These are phyloP conservation scores for Prostheceraeus crozeri DNA, from an alignment of 2,888 invertebrate genomes.

Conservation along the genomic window DNA sequence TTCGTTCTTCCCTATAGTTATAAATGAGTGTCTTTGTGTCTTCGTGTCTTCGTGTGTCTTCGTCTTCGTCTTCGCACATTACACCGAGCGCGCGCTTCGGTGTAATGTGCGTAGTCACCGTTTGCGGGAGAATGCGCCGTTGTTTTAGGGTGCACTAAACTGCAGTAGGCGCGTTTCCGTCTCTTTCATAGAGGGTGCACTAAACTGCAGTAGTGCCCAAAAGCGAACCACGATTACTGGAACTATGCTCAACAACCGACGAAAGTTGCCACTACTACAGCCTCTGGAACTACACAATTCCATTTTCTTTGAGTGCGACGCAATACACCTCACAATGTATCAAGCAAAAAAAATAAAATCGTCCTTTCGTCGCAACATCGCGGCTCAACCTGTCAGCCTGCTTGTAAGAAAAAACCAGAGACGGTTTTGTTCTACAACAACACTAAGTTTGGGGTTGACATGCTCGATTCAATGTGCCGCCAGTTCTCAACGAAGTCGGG, in stretches of 20 bases:
- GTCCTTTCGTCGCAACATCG: slow-evolving; percentile 12
- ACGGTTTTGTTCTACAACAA: slow-evolving; percentile 20
- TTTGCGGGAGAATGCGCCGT: too few species aligned
- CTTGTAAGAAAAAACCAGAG: slow-evolving; percentile 26
- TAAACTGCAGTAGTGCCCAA: too few species aligned
- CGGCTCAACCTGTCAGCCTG: slow-evolving; percentile 15
- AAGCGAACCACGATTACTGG: slow-evolving; percentile 20
- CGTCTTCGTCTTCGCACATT: too few species aligned
- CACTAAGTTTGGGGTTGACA: slow-evolving; percentile 23
- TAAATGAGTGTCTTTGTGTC: too few species aligned
- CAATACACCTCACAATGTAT: slow-evolving; percentile 8
- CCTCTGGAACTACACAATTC: slow-evolving; percentile 12
- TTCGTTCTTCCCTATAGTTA: too few species aligned
- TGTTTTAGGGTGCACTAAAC: too few species aligned
- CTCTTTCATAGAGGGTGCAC: too few species aligned
- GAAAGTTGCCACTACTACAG: slow-evolving; percentile 2
- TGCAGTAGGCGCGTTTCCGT: too few species aligned
- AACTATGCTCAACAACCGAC: slow-evolving; percentile 16
- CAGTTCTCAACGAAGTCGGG: slow-evolving; percentile 16
- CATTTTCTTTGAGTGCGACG: slow-evolving; percentile 16
- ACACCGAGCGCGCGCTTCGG: too few species aligned
- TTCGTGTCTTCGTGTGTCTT: too few species aligned
- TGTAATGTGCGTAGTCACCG: too few species aligned
- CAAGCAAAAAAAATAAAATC: slow-evolving; percentile 20
- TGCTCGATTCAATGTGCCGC: slow-evolving; percentile 28